Conservation (phyloP, 1,140 invertebrate species). For the Ridgeia piscesae region DNA sequence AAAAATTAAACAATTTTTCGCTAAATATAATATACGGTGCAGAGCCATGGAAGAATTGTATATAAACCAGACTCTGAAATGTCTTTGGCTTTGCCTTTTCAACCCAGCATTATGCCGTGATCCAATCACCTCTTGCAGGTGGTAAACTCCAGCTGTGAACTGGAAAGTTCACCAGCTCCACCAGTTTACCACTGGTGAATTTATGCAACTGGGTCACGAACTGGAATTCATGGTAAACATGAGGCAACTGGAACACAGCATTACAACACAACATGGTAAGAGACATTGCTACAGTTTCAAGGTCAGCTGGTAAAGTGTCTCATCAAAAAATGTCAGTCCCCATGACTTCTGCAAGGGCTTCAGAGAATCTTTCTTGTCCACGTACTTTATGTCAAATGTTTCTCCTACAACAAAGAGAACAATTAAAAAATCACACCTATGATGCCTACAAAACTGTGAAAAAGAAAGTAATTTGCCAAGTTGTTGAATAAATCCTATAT, state of each 20-base stretch:
- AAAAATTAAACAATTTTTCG: not conserved
- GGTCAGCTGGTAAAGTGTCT: not conserved
- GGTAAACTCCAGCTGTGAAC: too few relatives aligned
- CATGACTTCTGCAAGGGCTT: not conserved
- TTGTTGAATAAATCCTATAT: not conserved
- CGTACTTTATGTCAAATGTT: not conserved
- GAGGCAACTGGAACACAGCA: too few relatives aligned
- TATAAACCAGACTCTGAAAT: not conserved
- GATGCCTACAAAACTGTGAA: not conserved
- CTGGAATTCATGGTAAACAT: too few relatives aligned
- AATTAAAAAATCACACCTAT: not conserved
- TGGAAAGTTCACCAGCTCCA: too few relatives aligned
- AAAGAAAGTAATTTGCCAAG: not conserved
- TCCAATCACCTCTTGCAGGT: too few relatives aligned
- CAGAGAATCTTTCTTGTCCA: conserved; percentile 1
- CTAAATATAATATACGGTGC: not conserved
- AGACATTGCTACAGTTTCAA: not conserved
- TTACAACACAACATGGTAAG: not conserved
- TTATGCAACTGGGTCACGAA: too few relatives aligned
- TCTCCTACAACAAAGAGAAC: not conserved
- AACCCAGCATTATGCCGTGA: too few relatives aligned
- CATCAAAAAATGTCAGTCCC: not conserved
- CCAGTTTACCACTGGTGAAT: too few relatives aligned
- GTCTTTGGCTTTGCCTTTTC: not conserved
- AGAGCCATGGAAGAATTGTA: not conserved